Base-by-base conservation (phyloP, 2,797 vertebrate species). In the Poliocrania exsul region DNA sequence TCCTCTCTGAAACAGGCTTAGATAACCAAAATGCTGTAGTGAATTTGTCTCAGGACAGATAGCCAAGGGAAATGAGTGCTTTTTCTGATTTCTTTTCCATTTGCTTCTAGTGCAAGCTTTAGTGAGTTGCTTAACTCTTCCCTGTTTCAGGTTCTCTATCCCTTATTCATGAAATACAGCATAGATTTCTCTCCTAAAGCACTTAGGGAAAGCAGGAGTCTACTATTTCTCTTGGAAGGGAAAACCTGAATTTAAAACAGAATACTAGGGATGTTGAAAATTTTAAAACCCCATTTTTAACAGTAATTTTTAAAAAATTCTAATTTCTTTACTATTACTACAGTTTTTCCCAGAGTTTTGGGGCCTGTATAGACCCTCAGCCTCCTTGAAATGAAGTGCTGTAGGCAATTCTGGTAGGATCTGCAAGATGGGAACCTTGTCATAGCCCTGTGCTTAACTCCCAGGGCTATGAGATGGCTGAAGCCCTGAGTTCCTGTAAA, bases 31-130 rank as follows among this genome's bases (percentile, higher is more conserved):
- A 62, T 35, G 14, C 37, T 49, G 47, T 16, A 72, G 28, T 28
- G 77, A 72, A 58, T 86, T 72, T 72, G 33, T 82, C 61, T 66
- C 51, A 84, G 81, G 70, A 93, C 31, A 93, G 47, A 33, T 23
- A 94, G 64, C 64, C 54, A 49, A 79, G 53, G 70, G 37, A 92
- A 90, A 79, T 2, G 8, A 13, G 10, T 60, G 24, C 0, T 40
- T 84, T 64, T 75, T 24, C 31, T 70, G 26, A 73, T 77, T 60
- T 60, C 18, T 86, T 84, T 86, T 54, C 26, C 40, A 29, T 37
- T 73, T 93, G 38, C 51, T 92, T 71, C n/a, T 24, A 42, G 53
- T 42, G 16, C 14, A 88, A 88, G 25, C 18, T 58, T 90, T 26
- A 74, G 56, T 18, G 37, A 47, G 21, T 46, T 69, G 16, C 9